Evolutionary conservation across 2,797 vertebrate genomes (phyloP), one percentile per base, ranked within the genome.

Genomic region (Danio choprae): DNA sequence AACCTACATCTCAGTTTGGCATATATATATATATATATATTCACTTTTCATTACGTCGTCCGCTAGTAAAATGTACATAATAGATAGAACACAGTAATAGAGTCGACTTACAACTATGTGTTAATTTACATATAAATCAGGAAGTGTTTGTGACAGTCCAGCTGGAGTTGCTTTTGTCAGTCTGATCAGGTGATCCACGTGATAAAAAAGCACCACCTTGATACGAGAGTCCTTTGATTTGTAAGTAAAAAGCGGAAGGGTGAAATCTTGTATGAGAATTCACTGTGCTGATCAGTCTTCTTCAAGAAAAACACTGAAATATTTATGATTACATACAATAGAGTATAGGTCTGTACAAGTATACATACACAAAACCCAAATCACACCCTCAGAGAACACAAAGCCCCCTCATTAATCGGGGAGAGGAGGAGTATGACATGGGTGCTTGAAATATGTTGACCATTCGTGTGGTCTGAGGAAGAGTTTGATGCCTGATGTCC

Each of bases 251-350:
- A 68, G 36, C 67, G 69, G 44, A 70, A 15, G 36, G 68, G 72
- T 1, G 60, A 72, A 40, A 36, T 29, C 6, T 3, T 48, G n/a
- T 65, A 58, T 16, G 67, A 38, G 29, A 44, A 65, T 64, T 76
- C 56, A 76, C 72, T 55, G 46, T 58, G 18, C 56, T 22, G 56
- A 71, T 51, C 81, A 10, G 55, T 81, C 84, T 70, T 74, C 63
- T 74, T 79, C 75, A 29, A 79, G 65, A 68, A 82, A 78, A 78
- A 81, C 69, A 87, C 81, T 79, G 43, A 74, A 81, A 87, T 81
- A 76, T 67, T 50, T 70, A 56, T 77, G 81, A 56, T 77, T 76
- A 77, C 71, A 74, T 36, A 41, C 36, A 58, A 53, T 41, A 79
- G 10, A 63, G 20, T 63, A 53, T 71, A 48, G 70, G 74, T 81